These are phyloP conservation scores for Syngnathus acus DNA, from an alignment of 2,797 vertebrate genomes.

Conservation along the genomic window DNA sequence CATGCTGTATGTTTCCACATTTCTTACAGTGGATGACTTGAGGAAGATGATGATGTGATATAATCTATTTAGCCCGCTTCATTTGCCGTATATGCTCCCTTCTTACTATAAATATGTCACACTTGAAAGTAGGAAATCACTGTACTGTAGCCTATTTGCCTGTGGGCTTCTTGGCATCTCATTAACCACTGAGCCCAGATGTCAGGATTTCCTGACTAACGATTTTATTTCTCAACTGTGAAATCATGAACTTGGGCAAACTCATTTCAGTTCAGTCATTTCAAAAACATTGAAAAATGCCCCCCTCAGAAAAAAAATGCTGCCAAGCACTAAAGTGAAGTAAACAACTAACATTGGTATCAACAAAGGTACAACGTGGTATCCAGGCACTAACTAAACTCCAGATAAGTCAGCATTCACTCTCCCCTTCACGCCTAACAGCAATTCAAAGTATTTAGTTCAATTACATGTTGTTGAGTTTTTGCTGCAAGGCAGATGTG, in stretches of 20 bases:
- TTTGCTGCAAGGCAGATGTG: too few species aligned
- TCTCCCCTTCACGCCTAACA: too few species aligned
- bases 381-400: too few species aligned
- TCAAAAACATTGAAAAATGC: neutral
- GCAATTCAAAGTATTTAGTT: too few species aligned
- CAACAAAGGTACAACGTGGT: too few species aligned
- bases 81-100: conserved; percentile 5
- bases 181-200: conserved; percentile 18
- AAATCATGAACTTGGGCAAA: neutral
- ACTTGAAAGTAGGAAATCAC: neutral
- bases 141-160: neutral
- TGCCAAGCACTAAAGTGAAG: neutral
- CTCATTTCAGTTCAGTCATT: neutral
- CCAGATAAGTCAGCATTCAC: too few species aligned
- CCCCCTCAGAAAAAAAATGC: neutral
- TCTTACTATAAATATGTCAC: conserved; percentile 13
- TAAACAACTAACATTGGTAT: neutral
- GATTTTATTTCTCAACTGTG: neutral
- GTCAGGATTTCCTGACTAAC: conserved; percentile 6
- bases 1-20: neutral
- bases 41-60: conserved; percentile 1
- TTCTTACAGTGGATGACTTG: neutral
- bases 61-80: conserved; percentile 9
- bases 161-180: conserved; percentile 10
- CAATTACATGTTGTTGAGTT: too few species aligned